Percentiles rank a stretch among this genome's conserved stretches.
These are phyloP conservation scores for Archivesica marissinica DNA, from an alignment of 1,140 invertebrate genomes.

Conservation along the genomic window DNA sequence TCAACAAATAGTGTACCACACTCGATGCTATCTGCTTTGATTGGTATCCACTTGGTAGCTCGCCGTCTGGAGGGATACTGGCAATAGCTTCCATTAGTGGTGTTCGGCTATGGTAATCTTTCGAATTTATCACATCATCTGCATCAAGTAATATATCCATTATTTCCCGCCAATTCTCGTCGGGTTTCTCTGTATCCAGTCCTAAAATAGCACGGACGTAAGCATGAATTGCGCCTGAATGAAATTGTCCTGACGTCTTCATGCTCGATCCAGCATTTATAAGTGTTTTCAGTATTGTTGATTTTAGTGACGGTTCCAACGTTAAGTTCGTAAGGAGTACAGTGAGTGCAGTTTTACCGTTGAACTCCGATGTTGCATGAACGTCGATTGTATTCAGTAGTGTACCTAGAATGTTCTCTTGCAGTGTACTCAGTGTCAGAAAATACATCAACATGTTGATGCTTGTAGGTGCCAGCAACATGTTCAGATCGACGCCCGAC, in stretches of 20 bases:
- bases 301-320: not conserved
- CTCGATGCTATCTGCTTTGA: not conserved
- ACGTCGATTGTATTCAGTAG: slow-evolving; percentile 4
- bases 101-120: not conserved
- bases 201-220: not conserved
- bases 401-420: slow-evolving; percentile 2
- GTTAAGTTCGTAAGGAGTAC: not conserved
- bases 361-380: not conserved
- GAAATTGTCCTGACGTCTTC: too few species aligned
- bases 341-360: not conserved
- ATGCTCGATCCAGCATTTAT: slow-evolving; percentile 1
- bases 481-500: slow-evolving; percentile 25
- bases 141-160: slow-evolving; percentile 10
- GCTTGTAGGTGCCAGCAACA: not conserved
- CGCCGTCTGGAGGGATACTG: not conserved
- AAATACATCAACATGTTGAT: not conserved
- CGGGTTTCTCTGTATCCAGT: not conserved
- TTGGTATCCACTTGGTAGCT: not conserved
- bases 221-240: not conserved
- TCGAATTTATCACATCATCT: slow-evolving; percentile 9
- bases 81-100: slow-evolving; percentile 27
- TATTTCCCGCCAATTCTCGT: not conserved
- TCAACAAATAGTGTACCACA: slow-evolving; percentile 5
- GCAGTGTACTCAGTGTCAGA: not conserved
- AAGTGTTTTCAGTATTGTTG: not conserved